Evolutionary conservation across 2,888 invertebrate genomes (phyloP), one percentile per base, ranked within the genome.

Genomic region (Diaphora mendica): DNA sequence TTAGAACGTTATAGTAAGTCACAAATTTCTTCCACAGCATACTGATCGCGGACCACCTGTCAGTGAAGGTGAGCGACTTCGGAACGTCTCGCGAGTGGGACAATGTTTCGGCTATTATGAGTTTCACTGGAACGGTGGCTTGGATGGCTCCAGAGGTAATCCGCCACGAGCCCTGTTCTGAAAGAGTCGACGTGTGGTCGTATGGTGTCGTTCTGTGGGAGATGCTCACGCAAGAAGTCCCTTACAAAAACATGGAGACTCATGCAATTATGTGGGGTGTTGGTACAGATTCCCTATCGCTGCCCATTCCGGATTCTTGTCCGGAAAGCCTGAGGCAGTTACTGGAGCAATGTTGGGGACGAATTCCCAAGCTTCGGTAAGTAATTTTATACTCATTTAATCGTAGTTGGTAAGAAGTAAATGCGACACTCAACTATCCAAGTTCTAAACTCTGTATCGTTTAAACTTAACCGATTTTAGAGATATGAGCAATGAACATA

Each of bases 111-210:
- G 98, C 98, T 65, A 98, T 98, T 88, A 99, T 99, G 99, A 93
- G 99, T 79, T 99, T 99, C 93, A 99, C 99, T 3, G 99, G 99
- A 64, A 99, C 99, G 0, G 99, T 99, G 0, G 99, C 99, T 0
- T 99, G 99, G 99, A 99, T 99, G 99, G 99, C 99, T 0, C 99
- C 99, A 0, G 99, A 99, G 95, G 98, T 99, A 64, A 99, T 99
- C 82, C 97, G 99, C 77, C 99, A 99, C 89, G 98, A 99, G 90
- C 98, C 98, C 0, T 99, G 99, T 92, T 99, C 99, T 0, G 99
- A 99, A 90, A 99, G 99, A 91, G 99, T 99, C 0, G 99, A 99
- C 91, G 98, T 99, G 77, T 99, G 99, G 99, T 99, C 99, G 0
- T 99, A 98, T 90, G 99, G 99, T 7, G 99, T 99, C 0, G 99